Conservation (phyloP, 2,797 vertebrate species). For the Acanthornis magna region DNA sequence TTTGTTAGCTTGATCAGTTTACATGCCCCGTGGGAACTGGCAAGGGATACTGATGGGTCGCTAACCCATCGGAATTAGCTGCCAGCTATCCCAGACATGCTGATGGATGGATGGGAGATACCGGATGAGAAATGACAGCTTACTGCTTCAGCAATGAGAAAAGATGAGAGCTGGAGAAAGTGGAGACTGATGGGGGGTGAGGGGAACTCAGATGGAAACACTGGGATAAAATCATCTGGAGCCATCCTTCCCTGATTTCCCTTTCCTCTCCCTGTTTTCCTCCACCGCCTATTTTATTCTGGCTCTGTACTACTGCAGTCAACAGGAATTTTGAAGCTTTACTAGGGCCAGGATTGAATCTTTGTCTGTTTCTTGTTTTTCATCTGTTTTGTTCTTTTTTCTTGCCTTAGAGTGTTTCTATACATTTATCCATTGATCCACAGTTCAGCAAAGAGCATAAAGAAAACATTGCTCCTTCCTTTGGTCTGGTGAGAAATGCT, state of each 20-base stretch:
- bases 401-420: background rate
- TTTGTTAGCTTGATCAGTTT: constrained; percentile 19
- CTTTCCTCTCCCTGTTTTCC: background rate
- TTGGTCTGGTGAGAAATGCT: background rate
- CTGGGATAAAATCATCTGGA: background rate
- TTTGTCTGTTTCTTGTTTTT: background rate
- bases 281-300: background rate
- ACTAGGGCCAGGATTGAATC: background rate
- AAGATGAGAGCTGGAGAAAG: background rate
- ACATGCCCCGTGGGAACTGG: background rate
- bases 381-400: background rate
- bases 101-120: background rate
- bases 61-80: constrained; percentile 10
- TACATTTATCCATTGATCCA: background rate
- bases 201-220: background rate
- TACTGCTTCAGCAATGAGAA: background rate
- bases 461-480: background rate
- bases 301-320: background rate
- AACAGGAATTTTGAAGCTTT: background rate
- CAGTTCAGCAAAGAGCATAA: background rate
- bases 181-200: background rate
- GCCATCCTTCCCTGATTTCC: background rate
- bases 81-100: background rate
- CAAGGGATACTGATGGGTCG: background rate
- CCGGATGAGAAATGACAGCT: constrained; percentile 7